Base-by-base conservation (phyloP, 2,888 invertebrate genomes). In the Melolontha melolontha region DNA sequence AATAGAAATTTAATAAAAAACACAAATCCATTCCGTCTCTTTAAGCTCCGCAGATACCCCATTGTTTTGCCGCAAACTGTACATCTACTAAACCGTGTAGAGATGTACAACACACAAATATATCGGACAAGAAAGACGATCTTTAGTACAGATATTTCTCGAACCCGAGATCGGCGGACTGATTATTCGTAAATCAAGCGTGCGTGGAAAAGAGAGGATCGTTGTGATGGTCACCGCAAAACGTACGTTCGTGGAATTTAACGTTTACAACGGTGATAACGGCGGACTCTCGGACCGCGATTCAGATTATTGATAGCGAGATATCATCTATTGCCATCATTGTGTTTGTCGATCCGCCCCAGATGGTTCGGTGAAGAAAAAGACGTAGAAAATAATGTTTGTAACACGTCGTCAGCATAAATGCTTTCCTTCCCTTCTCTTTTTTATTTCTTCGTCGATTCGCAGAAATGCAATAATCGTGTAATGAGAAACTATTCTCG, bases 131-230 rank as follows among this genome's bases (percentile, higher is more conserved):
- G 59, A 59, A 59, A 59, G 44, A 44, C 59, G 59, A 59, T 59
- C 44, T 12, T 44, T 29, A n/a, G 59, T 59, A 44, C 59, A 44
- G 59, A 59, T 59, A 59, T 59, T 44, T 44, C 44, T 59, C 59
- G 59, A 14, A 59, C 27, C 44, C 59, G 29, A 59, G 59, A 59
- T 59, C 59, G 59, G 29, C 44, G 44, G 14, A 44, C 59, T 29
- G 59, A 59, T 59, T 59, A 59, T 59, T 59, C 44, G 59, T 59
- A 59, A 59, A 59, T 59, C 57, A 59, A 29, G 57, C 59, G 59
- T 47, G 59, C 59, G 59, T 59, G 59, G 59, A 59, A 44, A 59
- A 29, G 44, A 59, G 59, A 40, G 29, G 41, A 22, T 7, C 12
- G 44, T 11, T 12, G 10, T n/a, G 59, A 44, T 29, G 59, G 59